Percentiles rank a stretch among this genome's conserved stretches.
These are phyloP conservation scores for Drosophila falleni DNA, from an alignment of 2,888 invertebrate genomes.

Conservation along the genomic window DNA sequence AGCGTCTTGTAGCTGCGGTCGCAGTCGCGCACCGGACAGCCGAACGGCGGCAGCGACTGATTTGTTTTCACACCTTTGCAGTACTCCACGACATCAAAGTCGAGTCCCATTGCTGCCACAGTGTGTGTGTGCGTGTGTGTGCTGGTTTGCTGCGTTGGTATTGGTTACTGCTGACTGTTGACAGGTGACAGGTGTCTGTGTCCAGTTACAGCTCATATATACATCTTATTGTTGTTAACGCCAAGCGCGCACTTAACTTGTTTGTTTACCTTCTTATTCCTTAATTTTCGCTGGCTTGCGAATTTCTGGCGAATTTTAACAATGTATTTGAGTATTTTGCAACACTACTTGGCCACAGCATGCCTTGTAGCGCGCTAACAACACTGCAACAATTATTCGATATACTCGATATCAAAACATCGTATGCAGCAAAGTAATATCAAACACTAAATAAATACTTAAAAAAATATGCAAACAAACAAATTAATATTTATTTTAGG, in stretches of 20 bases:
- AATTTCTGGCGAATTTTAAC: constrained; percentile 71
- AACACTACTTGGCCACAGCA: constrained; percentile 51
- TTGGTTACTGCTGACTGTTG: constrained; percentile 55
- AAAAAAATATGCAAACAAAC: background rate
- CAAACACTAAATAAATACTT: background rate
- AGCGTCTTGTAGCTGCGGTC: constrained; percentile 94
- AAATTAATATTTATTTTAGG: too few species aligned
- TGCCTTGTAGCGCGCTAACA: constrained; percentile 42
- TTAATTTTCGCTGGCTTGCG: constrained; percentile 74
- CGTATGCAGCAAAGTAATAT: constrained; percentile 1
- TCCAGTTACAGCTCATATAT: constrained; percentile 52
- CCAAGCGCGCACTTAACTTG: constrained; percentile 55
- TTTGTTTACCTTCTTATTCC: constrained; percentile 66
- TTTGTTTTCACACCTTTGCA: constrained; percentile 91
- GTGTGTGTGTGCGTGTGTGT: constrained; percentile 20
- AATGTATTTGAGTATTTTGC: constrained; percentile 68
- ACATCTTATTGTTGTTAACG: constrained; percentile 69
- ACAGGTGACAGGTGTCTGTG: constrained; percentile 53
- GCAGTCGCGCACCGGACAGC: constrained; percentile 94
- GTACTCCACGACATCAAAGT: constrained; percentile 94
- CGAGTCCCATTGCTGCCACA: constrained; percentile 88
- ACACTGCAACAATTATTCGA: constrained; percentile 49
- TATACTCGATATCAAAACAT: constrained; percentile 47
- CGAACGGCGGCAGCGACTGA: constrained; percentile 91
- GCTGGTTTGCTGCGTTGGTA: constrained; percentile 25